A percentile compares a stretch with the other conserved stretches of the same genome.
These are phyloP conservation scores for Spodoptera frugiperda DNA, from an alignment of 1,140 invertebrate genomes.

Conservation along the genomic window DNA sequence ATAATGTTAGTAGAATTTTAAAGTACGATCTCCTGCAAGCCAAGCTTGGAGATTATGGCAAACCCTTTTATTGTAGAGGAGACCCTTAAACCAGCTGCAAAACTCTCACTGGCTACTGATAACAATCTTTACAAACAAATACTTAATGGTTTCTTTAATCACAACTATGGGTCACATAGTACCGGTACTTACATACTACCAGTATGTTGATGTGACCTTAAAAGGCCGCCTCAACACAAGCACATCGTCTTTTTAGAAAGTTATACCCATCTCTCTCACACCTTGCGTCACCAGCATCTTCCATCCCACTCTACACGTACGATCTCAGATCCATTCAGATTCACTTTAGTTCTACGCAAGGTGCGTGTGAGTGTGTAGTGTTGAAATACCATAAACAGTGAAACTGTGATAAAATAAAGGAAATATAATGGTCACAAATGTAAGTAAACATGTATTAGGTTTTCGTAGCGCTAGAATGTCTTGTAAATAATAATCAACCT, in stretches of 20 bases:
- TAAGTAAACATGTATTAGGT: neutral
- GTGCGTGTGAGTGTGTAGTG: conserved; percentile 51
- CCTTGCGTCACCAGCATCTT: conserved; percentile 11
- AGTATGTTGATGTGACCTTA: conserved; percentile 75
- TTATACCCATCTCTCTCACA: conserved; percentile 61
- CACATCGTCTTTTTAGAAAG: conserved; percentile 75
- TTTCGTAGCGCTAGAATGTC: too few species aligned
- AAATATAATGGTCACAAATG: conserved; percentile 29
- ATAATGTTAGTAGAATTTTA: too few species aligned
- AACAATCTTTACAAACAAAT: too few species aligned
- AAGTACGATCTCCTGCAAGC: too few species aligned
- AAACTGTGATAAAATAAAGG: conserved; percentile 10
- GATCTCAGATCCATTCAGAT: conserved; percentile 48
- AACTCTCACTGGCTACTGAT: too few species aligned
- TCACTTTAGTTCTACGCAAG: conserved; percentile 17
- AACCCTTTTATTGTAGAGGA: too few species aligned
- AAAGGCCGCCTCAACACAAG: conserved; percentile 63
- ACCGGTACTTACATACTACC: neutral
- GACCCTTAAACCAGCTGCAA: too few species aligned
- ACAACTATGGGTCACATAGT: neutral
- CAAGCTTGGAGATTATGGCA: too few species aligned
- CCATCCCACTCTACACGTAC: conserved; percentile 55
- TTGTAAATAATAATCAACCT: too few species aligned
- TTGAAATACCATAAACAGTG: conserved; percentile 15
- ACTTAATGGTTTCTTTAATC: neutral